phyloP scores from a whole-genome alignment of 2,888 invertebrate genomes.

The Dynastes tityus region DNA sequence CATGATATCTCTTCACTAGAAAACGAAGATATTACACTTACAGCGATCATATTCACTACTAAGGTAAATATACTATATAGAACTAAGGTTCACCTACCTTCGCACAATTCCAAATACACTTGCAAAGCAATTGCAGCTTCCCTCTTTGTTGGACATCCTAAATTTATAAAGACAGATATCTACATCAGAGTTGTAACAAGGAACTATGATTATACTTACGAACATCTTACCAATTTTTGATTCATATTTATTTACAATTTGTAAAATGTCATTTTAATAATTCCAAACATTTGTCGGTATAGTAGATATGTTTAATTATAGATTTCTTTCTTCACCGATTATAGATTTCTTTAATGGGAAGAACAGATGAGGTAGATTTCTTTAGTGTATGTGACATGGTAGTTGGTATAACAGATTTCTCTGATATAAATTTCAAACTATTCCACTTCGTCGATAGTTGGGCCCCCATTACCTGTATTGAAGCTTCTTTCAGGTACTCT shows the following conservation, averaged over 20 bases:
- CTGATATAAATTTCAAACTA: constrained; percentile 49
- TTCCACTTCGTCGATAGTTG: constrained; percentile 64
- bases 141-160: constrained; percentile 69
- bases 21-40: constrained; percentile 8
- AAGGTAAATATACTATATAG: constrained; percentile 46
- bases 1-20: constrained; percentile 70
- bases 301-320: neutral
- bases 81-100: constrained; percentile 68
- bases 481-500: constrained; percentile 42
- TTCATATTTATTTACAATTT: constrained; percentile 36
- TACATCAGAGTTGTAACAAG: constrained; percentile 57
- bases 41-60: neutral
- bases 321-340: neutral
- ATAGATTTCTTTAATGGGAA: neutral
- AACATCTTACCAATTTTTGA: constrained; percentile 48
- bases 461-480: constrained; percentile 55
- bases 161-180: constrained; percentile 69
- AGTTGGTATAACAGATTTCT: neutral
- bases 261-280: neutral
- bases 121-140: constrained; percentile 71
- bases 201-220: constrained; percentile 62
- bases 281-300: neutral
- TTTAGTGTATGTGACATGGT: neutral
- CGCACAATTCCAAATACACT: constrained; percentile 73
- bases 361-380: neutral